Percentiles rank a stretch among this genome's conserved stretches.
Evolutionary conservation across 2,888 invertebrate genomes (phyloP).

Genomic region (Ochlodes sylvanus): DNA sequence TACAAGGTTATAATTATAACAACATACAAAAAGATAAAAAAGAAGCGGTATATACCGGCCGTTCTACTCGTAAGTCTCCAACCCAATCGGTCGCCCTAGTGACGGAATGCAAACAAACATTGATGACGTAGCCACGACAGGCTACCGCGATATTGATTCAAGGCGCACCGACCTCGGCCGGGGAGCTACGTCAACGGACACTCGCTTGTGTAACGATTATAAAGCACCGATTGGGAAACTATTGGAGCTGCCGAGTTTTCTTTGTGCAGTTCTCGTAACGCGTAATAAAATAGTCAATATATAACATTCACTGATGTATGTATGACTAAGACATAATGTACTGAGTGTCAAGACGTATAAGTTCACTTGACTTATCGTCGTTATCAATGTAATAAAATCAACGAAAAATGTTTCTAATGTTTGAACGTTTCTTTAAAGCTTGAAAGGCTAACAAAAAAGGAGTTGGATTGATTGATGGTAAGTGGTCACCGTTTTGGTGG

Average conservation of each 20-base stretch:
- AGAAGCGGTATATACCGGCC: background rate
- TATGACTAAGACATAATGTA: too few species aligned
- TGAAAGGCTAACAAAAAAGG: too few species aligned
- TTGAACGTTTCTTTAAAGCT: too few species aligned
- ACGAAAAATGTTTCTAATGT: too few species aligned
- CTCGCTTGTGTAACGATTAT: constrained; percentile 31
- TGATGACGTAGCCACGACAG: constrained; percentile 58
- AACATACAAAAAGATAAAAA: background rate
- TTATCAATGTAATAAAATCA: too few species aligned
- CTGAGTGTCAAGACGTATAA: too few species aligned
- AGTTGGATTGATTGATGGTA: too few species aligned
- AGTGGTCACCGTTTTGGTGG: too few species aligned
- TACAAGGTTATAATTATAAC: background rate
- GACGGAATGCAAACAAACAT: constrained; percentile 74
- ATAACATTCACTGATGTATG: too few species aligned
- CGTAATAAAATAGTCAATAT: background rate
- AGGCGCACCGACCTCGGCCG: constrained; percentile 56
- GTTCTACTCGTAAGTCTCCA: constrained; percentile 43
- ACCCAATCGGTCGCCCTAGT: constrained; percentile 75
- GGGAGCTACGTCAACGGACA: constrained; percentile 56
- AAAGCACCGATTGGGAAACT: constrained; percentile 6
- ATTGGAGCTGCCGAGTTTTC: constrained; percentile 7
- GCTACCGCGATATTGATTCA: constrained; percentile 63
- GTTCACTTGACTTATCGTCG: too few species aligned
- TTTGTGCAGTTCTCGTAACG: constrained; percentile 2